Conservation (phyloP, 2,113 vertebrate genomes). For the Cromileptes altivelis region DNA sequence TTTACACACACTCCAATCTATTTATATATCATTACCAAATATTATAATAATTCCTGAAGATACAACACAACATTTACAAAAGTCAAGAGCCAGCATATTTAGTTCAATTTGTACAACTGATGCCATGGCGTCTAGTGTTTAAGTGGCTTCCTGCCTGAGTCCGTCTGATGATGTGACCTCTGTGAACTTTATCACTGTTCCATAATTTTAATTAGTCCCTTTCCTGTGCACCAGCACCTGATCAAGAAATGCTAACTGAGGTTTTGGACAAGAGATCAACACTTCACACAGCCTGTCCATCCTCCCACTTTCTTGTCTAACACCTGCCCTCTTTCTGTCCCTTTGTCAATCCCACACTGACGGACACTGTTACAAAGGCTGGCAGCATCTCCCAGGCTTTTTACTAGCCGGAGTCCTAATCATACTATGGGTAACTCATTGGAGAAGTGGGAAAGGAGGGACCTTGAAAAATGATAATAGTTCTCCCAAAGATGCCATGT, state of each 20-base stretch:
- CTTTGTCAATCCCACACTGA: conserved; percentile 8
- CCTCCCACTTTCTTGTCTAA: not conserved
- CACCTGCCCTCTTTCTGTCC: conserved; percentile 21
- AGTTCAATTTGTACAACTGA: not conserved
- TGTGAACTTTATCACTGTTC: not conserved
- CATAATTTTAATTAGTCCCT: not conserved
- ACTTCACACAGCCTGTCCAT: not conserved
- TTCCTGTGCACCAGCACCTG: not conserved
- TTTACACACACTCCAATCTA: not conserved
- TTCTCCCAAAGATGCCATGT: not conserved
- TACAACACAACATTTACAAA: not conserved
- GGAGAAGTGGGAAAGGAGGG: not conserved
- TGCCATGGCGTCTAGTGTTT: not conserved
- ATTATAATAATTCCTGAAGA: not conserved
- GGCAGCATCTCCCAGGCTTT: conserved; percentile 29
- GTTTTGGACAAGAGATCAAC: conserved; percentile 12
- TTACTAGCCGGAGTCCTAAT: not conserved
- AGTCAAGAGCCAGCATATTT: not conserved
- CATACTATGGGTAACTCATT: not conserved
- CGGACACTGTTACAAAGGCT: not conserved
- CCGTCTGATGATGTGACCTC: not conserved
- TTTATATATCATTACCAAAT: not conserved
- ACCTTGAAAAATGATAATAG: not conserved
- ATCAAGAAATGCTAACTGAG: not conserved
- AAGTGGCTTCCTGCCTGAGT: not conserved